A percentile compares a stretch with the other conserved stretches of the same genome.
These are phyloP conservation scores for Lacerta agilis DNA, from an alignment of 2,797 vertebrate genomes.

Conservation along the genomic window DNA sequence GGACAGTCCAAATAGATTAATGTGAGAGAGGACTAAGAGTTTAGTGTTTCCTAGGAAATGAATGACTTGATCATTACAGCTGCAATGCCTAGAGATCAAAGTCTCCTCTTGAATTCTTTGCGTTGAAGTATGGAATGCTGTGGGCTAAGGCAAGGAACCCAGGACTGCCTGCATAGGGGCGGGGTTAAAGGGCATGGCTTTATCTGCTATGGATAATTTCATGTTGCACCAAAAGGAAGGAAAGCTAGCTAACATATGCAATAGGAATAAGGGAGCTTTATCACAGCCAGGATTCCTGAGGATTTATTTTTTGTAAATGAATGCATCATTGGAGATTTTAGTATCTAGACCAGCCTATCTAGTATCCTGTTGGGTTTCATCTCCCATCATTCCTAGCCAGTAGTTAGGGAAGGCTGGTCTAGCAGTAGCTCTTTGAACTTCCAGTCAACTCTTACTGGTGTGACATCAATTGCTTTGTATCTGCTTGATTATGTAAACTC, in stretches of 20 bases:
- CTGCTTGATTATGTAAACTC: background rate
- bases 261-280: background rate
- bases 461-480: background rate
- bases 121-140: background rate
- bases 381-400: background rate
- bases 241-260: background rate
- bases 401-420: no score
- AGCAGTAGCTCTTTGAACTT: background rate
- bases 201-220: background rate
- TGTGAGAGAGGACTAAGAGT: background rate
- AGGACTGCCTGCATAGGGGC: background rate
- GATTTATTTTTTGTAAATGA: background rate
- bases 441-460: background rate
- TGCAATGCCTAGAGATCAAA: background rate
- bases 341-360: background rate
- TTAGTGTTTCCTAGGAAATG: background rate
- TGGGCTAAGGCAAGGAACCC: background rate
- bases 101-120: background rate
- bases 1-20: background rate
- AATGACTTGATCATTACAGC: background rate
- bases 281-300: background rate
- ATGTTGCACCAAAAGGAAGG: background rate
- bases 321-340: background rate
- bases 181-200: background rate
- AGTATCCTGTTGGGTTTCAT: background rate